Evolutionary conservation across 2,888 invertebrate genomes (phyloP).

Genomic region (Orchesella flavescens): DNA sequence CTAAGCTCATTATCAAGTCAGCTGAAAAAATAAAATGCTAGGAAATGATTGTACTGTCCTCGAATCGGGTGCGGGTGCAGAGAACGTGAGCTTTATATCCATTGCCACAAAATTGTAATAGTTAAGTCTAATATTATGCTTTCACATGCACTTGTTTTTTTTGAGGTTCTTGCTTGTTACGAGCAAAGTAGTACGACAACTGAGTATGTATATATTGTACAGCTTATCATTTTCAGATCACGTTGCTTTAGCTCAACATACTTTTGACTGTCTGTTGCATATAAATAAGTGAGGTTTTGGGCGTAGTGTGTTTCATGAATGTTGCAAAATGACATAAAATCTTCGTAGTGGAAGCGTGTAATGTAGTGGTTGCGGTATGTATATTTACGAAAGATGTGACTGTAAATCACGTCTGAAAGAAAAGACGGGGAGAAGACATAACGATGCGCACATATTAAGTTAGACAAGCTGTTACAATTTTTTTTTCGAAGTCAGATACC

Average conservation of each 20-base stretch:
- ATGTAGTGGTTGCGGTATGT: neutral
- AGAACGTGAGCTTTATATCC: neutral
- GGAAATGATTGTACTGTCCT: slow-evolving; percentile 13
- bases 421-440: neutral
- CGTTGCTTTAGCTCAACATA: slow-evolving; percentile 10
- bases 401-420: slow-evolving; percentile 31
- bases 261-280: neutral
- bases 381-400: neutral
- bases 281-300: neutral
- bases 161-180: neutral
- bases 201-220: neutral
- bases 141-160: neutral
- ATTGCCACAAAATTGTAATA: neutral
- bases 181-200: neutral
- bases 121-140: neutral
- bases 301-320: neutral
- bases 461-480: slow-evolving; percentile 40
- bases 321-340: neutral
- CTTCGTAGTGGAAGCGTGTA: neutral
- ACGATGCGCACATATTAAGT: slow-evolving; percentile 23
- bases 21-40: slow-evolving; percentile 13
- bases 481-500: slow-evolving; percentile 20
- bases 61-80: neutral
- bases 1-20: slow-evolving; percentile 33
- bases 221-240: slow-evolving; percentile 33